A percentile compares a stretch with the other conserved stretches of the same genome.
phyloP scores from a whole-genome alignment of 1,140 invertebrate genomes.

The Araneus ventricosus region DNA sequence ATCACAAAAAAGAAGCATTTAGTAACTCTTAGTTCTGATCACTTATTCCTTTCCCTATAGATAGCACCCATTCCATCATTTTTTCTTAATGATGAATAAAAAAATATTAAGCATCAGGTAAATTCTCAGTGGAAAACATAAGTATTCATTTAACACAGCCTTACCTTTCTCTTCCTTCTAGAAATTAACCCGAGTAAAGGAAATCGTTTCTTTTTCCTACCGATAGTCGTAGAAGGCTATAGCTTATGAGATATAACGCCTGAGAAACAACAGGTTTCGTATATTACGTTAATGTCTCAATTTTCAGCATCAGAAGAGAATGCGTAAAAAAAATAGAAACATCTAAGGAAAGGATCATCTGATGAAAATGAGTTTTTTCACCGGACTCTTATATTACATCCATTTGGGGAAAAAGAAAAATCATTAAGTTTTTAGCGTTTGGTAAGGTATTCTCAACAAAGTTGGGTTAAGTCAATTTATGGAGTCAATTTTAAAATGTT shows the following conservation, averaged over 20 bases:
- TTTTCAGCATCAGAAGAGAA: conserved; percentile 9
- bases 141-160: conserved; percentile 8
- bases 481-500: no score
- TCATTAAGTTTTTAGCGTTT: neutral
- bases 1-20: neutral
- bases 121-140: conserved; percentile 16
- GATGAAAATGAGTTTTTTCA: conserved; percentile 25
- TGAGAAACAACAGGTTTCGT: conserved; percentile 29
- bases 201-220: conserved; percentile 31
- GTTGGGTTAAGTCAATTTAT: neutral
- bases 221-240: neutral
- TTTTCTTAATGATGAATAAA: neutral
- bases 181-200: conserved; percentile 19
- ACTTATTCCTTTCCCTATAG: neutral
- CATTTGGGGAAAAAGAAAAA: conserved; percentile 23
- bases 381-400: neutral
- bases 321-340: neutral
- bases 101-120: neutral
- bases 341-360: neutral
- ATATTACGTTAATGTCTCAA: conserved; percentile 24
- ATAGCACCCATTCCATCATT: neutral
- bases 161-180: neutral
- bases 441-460: neutral
- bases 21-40: neutral
- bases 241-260: neutral